Evolutionary conservation across 2,113 vertebrate genomes (phyloP).

Genomic region (Poeciliopsis occidentalis): DNA sequence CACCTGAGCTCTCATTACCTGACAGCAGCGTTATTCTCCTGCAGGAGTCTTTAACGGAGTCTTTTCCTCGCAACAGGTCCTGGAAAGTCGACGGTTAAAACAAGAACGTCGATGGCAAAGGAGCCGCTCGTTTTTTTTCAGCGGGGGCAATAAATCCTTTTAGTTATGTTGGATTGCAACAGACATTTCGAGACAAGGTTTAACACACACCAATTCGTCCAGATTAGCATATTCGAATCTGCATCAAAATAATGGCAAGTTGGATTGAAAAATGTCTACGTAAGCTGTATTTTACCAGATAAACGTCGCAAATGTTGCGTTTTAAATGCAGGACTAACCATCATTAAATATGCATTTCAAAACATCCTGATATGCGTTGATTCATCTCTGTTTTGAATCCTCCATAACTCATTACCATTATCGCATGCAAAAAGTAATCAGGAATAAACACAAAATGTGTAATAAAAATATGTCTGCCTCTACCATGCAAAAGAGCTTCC

Average conservation of each 20-base stretch:
- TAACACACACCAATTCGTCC: conserved; percentile 19
- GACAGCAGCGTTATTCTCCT: conserved; percentile 16
- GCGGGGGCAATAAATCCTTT: conserved; percentile 17
- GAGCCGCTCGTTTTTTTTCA: conserved; percentile 36
- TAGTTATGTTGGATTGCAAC: too few relatives aligned
- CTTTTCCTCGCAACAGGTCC: conserved; percentile 52
- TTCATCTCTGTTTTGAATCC: not conserved
- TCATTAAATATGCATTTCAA: conserved; percentile 38
- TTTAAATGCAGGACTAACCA: conserved; percentile 24
- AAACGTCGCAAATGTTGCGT: conserved; percentile 15
- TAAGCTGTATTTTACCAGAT: conserved; percentile 19
- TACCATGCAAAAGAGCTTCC: too few relatives aligned
- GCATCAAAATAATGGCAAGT: conserved; percentile 13
- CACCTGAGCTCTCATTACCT: conserved; percentile 34
- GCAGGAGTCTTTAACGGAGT: conserved; percentile 35
- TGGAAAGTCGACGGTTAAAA: conserved; percentile 51
- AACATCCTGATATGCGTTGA: not conserved
- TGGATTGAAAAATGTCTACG: conserved; percentile 19
- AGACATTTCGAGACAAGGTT: conserved; percentile 9
- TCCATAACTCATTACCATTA: too few relatives aligned
- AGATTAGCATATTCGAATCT: conserved; percentile 7
- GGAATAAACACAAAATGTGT: too few relatives aligned
- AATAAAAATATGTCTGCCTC: too few relatives aligned
- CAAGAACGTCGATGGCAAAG: conserved; percentile 53
- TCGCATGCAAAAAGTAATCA: too few relatives aligned